Evolutionary conservation across 2,888 invertebrate genomes (phyloP), one percentile per base, ranked within the genome.

Genomic region (Epirrhoe tristata): DNA sequence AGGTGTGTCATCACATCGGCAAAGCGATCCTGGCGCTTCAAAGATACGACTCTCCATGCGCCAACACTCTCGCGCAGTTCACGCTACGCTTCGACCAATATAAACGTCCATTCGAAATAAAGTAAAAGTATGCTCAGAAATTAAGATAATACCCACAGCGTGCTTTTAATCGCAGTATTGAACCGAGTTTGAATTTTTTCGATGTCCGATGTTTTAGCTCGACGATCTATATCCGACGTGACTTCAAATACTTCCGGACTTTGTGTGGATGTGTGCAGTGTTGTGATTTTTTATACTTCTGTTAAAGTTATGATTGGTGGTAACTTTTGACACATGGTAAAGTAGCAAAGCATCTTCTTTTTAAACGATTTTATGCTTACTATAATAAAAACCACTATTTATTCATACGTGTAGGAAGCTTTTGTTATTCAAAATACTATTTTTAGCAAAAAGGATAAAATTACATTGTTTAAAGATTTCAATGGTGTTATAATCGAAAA

Each of bases 71-170:
- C 84, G 87, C 91, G 90, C 90, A 89, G 89, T 90, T 79, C 79
- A 78, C 82, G 77, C 80, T 81, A 81, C 87, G 87, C 87, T 77
- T 79, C 87, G 86, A 80, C 87, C 85, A 86, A 88, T 88, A 87
- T 87, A 87, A 90, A 88, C 91, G 91, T 89, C 84, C 84, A 87
- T 87, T 80, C 81, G 87, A 85, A 83, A 83, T 81, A 85, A 78
- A 81, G 79, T 78, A 80, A 85, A 87, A 88, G 81, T 87, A 79
- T 82, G 81, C 74, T 79, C 73, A 74, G 67, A 80, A 79, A 73
- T 77, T 80, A 74, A 71, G 75, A 74, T 77, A 73, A 75, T 73
- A 71, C 63, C 62, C 67, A 69, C 69, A 60, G 62, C 71, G 74
- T 73, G 74, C 76, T 73, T 64, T 55, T 46, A 24, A 51, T 63